Percentiles rank a stretch among this genome's conserved stretches.
Conservation (phyloP, 2,888 invertebrate genomes). For the Nomada ferruginata region DNA sequence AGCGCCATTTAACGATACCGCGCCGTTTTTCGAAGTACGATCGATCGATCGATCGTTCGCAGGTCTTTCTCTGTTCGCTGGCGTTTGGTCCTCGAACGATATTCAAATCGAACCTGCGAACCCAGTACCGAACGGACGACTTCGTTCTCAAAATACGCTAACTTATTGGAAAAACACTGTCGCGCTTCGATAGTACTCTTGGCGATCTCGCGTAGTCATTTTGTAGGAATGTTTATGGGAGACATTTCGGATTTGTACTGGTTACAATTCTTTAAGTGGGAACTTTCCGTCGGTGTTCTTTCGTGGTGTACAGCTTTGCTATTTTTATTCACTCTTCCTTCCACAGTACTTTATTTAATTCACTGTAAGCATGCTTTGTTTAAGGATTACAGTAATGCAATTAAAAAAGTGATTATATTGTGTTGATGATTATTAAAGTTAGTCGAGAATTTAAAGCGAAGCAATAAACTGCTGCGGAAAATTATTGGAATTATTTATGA, state of each 20-base stretch:
- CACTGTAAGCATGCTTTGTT: no score
- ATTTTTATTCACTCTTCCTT: background rate
- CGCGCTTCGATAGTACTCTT: no score
- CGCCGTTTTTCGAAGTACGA: conserved; percentile 43
- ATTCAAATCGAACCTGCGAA: conserved; percentile 43
- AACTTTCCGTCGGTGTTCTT: no score
- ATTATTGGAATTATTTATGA: no score
- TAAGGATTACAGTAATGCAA: no score
- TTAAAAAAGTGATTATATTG: no score
- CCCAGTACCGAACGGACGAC: conserved; percentile 21
- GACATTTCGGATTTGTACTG: background rate
- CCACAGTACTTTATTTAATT: background rate
- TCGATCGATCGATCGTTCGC: conserved; percentile 36
- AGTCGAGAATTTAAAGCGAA: no score
- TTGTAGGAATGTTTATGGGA: background rate
- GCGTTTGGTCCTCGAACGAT: conserved; percentile 15
- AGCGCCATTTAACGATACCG: conserved; percentile 60
- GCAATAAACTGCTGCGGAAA: no score
- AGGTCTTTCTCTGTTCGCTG: conserved; percentile 11
- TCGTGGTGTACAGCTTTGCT: no score
- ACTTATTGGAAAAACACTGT: conserved; percentile 18
- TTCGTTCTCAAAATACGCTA: conserved; percentile 35
- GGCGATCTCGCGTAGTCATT: background rate
- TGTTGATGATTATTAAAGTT: no score
- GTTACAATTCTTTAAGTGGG: no score